Conservation (phyloP, 2,113 vertebrate genomes). For the Odontophorus gujanensis region DNA sequence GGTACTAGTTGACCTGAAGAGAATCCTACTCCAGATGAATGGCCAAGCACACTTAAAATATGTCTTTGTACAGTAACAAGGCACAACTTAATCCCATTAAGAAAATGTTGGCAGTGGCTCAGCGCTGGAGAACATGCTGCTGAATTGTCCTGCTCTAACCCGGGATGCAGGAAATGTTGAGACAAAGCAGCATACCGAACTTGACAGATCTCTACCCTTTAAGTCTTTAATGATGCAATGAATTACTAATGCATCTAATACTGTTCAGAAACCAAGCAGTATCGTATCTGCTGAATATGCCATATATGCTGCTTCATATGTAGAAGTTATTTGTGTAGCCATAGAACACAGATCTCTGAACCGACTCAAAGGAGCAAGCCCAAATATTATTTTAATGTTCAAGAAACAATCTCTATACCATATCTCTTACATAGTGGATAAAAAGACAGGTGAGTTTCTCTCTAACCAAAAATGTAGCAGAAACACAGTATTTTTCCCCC, state of each 20-base stretch:
- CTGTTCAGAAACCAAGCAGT: background rate
- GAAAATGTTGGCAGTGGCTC: slow-evolving; percentile 57
- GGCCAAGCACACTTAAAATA: slow-evolving; percentile 19
- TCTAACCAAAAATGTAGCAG: background rate
- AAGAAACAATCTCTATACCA: background rate
- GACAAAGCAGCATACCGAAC: slow-evolving; percentile 30
- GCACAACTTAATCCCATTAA: slow-evolving; percentile 66
- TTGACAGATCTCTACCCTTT: slow-evolving; percentile 50
- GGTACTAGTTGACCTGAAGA: slow-evolving; percentile 3
- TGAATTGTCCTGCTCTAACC: slow-evolving; percentile 60
- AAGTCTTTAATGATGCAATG: slow-evolving; percentile 53
- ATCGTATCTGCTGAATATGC: too few relatives aligned
- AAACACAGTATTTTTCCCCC: background rate
- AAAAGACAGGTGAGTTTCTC: background rate
- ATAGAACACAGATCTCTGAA: background rate
- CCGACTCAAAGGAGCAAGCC: background rate
- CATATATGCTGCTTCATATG: background rate
- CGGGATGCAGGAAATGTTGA: slow-evolving; percentile 30
- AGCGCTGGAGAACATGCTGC: slow-evolving; percentile 35
- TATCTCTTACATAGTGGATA: background rate
- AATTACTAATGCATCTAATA: slow-evolving; percentile 49
- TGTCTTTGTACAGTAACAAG: slow-evolving; percentile 57
- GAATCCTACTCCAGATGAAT: slow-evolving; percentile 48
- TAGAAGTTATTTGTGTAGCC: background rate
- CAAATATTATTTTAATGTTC: background rate